These are phyloP conservation scores for Hydropotes inermis DNA, from an alignment of 2,113 vertebrate species.

Conservation along the genomic window DNA sequence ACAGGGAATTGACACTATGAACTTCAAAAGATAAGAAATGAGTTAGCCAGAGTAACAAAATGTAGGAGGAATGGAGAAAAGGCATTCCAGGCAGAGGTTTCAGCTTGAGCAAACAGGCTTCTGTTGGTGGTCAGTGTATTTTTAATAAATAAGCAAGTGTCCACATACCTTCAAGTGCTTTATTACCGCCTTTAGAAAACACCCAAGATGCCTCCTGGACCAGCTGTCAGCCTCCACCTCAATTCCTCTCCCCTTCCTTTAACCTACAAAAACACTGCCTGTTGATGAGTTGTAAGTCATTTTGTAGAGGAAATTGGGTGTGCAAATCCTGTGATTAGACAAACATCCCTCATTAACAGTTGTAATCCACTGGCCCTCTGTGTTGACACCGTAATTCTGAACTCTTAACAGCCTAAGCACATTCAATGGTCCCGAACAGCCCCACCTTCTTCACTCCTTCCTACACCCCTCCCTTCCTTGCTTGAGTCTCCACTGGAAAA, in stretches of 20 bases:
- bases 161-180: neutral
- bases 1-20: neutral
- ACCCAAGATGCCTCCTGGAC: slow-evolving; percentile 4
- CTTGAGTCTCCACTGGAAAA: slow-evolving; percentile 58
- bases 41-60: neutral
- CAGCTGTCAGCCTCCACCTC: slow-evolving; percentile 6
- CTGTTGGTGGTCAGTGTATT: neutral
- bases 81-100: neutral
- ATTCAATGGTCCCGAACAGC: neutral
- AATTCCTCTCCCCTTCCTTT: slow-evolving; percentile 49
- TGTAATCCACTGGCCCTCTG: slow-evolving; percentile 14
- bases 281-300: slow-evolving; percentile 50
- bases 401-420: neutral
- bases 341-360: slow-evolving; percentile 60
- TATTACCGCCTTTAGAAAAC: slow-evolving; percentile 33
- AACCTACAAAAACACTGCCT: slow-evolving; percentile 56
- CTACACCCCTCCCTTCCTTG: neutral
- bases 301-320: slow-evolving; percentile 67
- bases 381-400: slow-evolving; percentile 34
- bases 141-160: slow-evolving; percentile 2
- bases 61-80: neutral
- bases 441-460: slow-evolving; percentile 48
- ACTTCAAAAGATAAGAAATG: neutral
- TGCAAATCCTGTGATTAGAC: slow-evolving; percentile 66
- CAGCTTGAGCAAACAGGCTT: neutral